phyloP scores from a whole-genome alignment of 2,113 vertebrate genomes.

The Cyprinus carpio region DNA sequence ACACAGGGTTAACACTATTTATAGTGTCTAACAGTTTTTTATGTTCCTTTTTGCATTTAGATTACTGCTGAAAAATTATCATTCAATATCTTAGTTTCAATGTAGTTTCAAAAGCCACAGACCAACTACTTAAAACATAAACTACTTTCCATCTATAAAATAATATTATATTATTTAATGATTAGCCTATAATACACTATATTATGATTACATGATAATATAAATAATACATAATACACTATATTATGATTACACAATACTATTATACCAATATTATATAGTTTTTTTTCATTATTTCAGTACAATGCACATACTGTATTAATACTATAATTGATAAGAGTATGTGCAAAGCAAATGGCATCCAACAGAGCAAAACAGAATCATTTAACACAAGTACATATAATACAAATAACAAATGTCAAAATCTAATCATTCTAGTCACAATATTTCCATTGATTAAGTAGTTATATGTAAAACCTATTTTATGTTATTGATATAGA shows the following conservation, averaged over 20 bases:
- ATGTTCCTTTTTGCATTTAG: neutral
- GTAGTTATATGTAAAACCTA: neutral
- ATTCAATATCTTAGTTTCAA: too few species aligned
- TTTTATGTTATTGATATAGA: neutral
- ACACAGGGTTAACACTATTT: too few species aligned
- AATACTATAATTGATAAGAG: neutral
- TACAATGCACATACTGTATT: neutral
- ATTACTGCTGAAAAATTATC: neutral
- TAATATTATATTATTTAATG: neutral
- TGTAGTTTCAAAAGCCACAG: neutral
- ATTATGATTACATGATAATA: too few species aligned
- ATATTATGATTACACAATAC: too few species aligned
- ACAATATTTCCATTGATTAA: neutral
- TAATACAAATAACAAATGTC: neutral
- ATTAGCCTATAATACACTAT: neutral
- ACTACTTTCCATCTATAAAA: neutral
- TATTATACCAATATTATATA: neutral
- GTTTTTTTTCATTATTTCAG: neutral
- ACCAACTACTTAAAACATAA: too few species aligned
- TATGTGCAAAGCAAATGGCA: neutral
- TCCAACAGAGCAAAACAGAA: neutral
- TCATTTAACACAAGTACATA: neutral
- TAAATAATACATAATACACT: too few species aligned
- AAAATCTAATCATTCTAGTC: neutral
- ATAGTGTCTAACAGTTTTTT: too few species aligned